Evolutionary conservation across 2,113 vertebrate species (phyloP), one percentile per base, ranked within the genome.

Genomic region (Microtus montanus): DNA sequence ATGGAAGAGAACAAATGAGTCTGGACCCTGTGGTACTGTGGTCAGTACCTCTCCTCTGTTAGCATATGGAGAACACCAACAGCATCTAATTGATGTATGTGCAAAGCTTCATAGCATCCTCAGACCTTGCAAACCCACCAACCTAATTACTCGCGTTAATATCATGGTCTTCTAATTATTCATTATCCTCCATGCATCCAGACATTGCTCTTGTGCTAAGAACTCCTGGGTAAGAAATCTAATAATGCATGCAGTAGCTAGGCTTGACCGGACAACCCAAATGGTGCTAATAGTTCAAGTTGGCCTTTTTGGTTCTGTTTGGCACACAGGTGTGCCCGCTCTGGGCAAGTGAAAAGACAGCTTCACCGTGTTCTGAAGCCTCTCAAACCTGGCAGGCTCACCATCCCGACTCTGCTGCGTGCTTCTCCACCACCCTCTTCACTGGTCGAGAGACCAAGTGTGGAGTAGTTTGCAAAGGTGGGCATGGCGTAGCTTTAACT

Each of bases 401-500:
- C 10, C 38, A 19, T 22, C 28, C 83, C 28, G 4, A 20, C 41
- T 66, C 33, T 7, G 49, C 52, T 30, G 19, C 54, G 4, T 0
- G 0, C 24, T 64, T 61, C 71, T 47, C 66, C 10, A 10, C 17
- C 1, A 1, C 54, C 26, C 33, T 70, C 41, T 54, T 63, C 15
- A 63, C 0, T 3, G 24, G 4, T 12, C n/a, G n/a, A 17, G 8
- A 20, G 7, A 19, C 20, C 1, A 7, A 2, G 7, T 15, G 41
- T 5, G 1, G 22, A 49, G 35, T 17, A 10, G n/a, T n/a, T 1
- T 15, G 14, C 4, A 11, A 0, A 5, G 28, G 33, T 0, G 3
- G 41, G 28, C 19, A 5, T 0, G 1, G 1, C 1, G 1, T 1
- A 3, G 2, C 30, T 14, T 91, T 30, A 1, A 9, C 41, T 30